phyloP scores from a whole-genome alignment of 2,888 invertebrate species.

The Leucophenga montana region DNA sequence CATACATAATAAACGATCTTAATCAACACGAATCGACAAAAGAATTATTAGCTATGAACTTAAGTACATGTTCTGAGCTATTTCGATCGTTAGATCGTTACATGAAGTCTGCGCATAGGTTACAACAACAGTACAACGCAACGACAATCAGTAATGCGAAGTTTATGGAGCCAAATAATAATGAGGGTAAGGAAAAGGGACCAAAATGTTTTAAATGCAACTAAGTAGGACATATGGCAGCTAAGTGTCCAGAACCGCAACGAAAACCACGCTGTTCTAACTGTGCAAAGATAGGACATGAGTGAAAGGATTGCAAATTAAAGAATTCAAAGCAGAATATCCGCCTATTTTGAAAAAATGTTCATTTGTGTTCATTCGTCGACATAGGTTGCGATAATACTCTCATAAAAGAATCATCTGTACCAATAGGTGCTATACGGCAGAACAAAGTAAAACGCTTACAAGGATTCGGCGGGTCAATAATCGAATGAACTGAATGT shows the following conservation, averaged over 20 bases:
- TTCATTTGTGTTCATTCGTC: slow-evolving; percentile 36
- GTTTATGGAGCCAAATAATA: not conserved
- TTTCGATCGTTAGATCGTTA: slow-evolving; percentile 38
- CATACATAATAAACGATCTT: slow-evolving; percentile 38
- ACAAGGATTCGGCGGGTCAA: slow-evolving; percentile 39
- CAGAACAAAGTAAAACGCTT: slow-evolving; percentile 20
- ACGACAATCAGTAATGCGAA: too few relatives aligned
- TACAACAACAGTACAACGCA: not conserved
- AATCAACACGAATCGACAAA: slow-evolving; percentile 38
- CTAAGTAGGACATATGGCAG: not conserved
- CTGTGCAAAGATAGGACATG: not conserved
- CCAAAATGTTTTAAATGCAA: slow-evolving; percentile 21
- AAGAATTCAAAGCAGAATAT: not conserved
- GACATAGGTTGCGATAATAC: slow-evolving; percentile 34
- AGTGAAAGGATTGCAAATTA: not conserved
- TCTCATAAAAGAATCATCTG: slow-evolving; percentile 26
- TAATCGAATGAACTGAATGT: slow-evolving; percentile 31
- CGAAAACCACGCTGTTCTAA: not conserved
- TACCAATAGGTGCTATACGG: not conserved
- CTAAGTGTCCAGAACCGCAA: too few relatives aligned
- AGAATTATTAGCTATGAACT: slow-evolving; percentile 37
- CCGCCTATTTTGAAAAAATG: slow-evolving; percentile 18
- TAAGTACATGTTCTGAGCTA: slow-evolving; percentile 33
- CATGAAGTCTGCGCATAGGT: not conserved
- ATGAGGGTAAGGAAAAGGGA: not conserved